phyloP scores from a whole-genome alignment of 2,888 invertebrate species.

The Mellilla xanthometata region DNA sequence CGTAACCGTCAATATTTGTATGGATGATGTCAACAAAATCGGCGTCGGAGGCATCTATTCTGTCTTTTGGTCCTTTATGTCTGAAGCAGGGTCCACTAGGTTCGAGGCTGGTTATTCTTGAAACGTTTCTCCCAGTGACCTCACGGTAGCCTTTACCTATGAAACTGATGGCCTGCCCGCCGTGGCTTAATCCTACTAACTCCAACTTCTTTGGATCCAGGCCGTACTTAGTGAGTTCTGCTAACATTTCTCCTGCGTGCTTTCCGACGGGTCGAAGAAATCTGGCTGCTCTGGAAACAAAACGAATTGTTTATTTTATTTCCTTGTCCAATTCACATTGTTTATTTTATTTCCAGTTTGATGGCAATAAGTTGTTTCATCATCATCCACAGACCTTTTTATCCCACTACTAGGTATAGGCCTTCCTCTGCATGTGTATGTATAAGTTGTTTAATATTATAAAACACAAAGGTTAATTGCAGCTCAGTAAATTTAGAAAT shows the following conservation, averaged over 20 bases:
- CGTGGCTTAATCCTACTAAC: conserved; percentile 34
- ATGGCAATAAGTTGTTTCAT: no score
- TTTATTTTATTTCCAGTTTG: no score
- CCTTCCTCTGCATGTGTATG: no score
- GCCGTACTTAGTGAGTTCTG: conserved; percentile 26
- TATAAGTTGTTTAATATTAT: no score
- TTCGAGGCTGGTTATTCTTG: conserved; percentile 32
- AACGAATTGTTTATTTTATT: no score
- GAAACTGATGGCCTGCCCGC: conserved; percentile 36
- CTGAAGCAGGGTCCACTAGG: conserved; percentile 39
- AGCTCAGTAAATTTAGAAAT: no score
- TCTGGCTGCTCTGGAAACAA: conserved; percentile 15
- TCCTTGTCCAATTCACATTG: no score
- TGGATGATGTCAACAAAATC: conserved; percentile 32
- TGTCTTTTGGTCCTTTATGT: conserved; percentile 25
- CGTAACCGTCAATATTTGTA: conserved; percentile 35
- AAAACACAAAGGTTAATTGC: no score
- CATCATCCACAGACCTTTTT: no score
- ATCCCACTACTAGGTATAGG: no score
- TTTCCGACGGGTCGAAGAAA: conserved; percentile 29
- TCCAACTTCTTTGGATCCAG: conserved; percentile 31
- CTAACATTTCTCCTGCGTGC: conserved; percentile 31
- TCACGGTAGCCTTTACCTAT: conserved; percentile 34
- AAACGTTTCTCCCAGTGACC: neutral
- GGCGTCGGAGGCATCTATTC: conserved; percentile 34